A percentile compares a stretch with the other conserved stretches of the same genome.
These are phyloP conservation scores for Timema podura DNA, from an alignment of 2,888 invertebrate genomes.

Conservation along the genomic window DNA sequence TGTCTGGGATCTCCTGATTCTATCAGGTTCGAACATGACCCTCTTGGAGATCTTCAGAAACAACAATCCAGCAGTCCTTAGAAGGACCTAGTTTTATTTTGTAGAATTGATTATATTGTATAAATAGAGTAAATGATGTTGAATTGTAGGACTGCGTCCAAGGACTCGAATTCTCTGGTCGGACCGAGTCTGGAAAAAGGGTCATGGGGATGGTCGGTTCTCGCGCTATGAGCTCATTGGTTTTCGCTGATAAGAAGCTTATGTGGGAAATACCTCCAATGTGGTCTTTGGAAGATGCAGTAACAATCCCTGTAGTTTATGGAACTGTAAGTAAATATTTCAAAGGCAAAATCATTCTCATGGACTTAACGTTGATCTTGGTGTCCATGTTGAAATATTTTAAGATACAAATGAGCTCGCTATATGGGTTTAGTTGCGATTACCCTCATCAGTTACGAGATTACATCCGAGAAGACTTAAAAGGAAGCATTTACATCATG, in stretches of 20 bases:
- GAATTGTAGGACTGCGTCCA: constrained; percentile 50
- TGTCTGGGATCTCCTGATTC: no score
- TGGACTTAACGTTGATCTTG: no score
- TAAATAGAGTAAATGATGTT: background rate
- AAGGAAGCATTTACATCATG: no score
- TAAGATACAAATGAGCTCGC: background rate
- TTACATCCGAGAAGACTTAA: no score
- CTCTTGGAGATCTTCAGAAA: no score
- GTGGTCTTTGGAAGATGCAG: constrained; percentile 62
- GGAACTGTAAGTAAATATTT: constrained; percentile 46
- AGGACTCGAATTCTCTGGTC: constrained; percentile 57
- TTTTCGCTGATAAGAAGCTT: constrained; percentile 48
- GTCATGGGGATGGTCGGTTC: constrained; percentile 46
- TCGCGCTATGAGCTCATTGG: constrained; percentile 51
- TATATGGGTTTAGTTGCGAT: background rate
- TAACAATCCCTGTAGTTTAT: constrained; percentile 62
- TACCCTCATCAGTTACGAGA: no score
- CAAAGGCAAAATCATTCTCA: no score
- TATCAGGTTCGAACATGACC: no score
- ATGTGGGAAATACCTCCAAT: constrained; percentile 53
- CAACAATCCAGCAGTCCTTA: no score
- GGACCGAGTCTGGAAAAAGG: constrained; percentile 42
- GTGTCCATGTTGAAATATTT: background rate
- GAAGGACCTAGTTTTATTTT: background rate
- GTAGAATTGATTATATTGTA: background rate